A percentile compares a stretch with the other conserved stretches of the same genome.
Evolutionary conservation across 64 coral and sea anemone species (phyloP).

Genomic region (Dendrophyllia cribrosa): DNA sequence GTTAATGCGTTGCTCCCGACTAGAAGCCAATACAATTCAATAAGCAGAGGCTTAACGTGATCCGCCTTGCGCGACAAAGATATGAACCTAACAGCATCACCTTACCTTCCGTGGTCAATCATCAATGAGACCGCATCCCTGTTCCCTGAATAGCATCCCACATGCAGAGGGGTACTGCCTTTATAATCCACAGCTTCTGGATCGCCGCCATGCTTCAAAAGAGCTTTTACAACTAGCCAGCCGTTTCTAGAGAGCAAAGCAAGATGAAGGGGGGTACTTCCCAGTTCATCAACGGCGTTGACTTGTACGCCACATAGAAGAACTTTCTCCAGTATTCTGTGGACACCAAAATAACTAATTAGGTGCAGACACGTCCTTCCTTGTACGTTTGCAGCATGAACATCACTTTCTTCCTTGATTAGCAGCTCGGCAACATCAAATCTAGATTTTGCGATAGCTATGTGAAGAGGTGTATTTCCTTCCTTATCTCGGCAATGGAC

Average conservation of each 20-base stretch:
- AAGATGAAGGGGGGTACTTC: neutral
- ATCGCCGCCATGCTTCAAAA: neutral
- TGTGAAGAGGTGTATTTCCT: slow-evolving; percentile 50
- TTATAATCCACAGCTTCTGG: neutral
- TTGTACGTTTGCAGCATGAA: slow-evolving; percentile 14
- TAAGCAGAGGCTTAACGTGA: too few species aligned
- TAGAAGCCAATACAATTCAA: too few species aligned
- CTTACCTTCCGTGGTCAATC: neutral
- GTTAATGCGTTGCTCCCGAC: too few species aligned
- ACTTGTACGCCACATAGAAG: neutral
- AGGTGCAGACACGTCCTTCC: slow-evolving; percentile 15
- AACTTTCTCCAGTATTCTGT: neutral
- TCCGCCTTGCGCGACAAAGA: too few species aligned
- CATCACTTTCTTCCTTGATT: slow-evolving; percentile 2
- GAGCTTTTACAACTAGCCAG: neutral
- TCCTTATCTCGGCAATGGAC: slow-evolving; percentile 24
- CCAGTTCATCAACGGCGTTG: neutral
- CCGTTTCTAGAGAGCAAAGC: neutral
- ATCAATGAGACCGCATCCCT: neutral
- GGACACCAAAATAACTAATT: neutral
- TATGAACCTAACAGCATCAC: too few species aligned
- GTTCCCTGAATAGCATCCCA: neutral
- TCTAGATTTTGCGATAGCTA: neutral
- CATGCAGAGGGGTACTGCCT: neutral
- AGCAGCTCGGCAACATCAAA: neutral